A percentile compares a stretch with the other conserved stretches of the same genome.
Evolutionary conservation across 2,888 invertebrate species (phyloP).

Genomic region (Pollenia angustigena): DNA sequence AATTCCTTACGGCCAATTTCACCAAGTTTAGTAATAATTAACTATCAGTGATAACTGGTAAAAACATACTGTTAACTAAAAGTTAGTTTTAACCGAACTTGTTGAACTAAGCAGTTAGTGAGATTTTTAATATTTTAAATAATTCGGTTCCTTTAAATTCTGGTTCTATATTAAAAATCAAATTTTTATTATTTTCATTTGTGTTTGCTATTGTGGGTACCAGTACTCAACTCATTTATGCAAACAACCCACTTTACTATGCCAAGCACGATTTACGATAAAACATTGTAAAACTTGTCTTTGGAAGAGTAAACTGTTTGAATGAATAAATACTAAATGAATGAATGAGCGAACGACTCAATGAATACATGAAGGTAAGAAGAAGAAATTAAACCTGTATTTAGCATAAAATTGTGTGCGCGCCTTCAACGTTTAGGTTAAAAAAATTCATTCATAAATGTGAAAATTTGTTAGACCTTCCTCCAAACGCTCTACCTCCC

Average conservation of each 20-base stretch:
- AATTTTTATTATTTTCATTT: background rate
- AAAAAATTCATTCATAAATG: conserved; percentile 71
- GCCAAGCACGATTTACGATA: conserved; percentile 81
- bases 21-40: no score
- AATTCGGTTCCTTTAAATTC: conserved; percentile 21
- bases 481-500: background rate
- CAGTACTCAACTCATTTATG: conserved; percentile 66
- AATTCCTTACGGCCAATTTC: no score
- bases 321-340: conserved; percentile 44
- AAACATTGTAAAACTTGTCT: conserved; percentile 73
- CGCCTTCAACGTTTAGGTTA: conserved; percentile 54
- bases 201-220: background rate
- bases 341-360: conserved; percentile 52
- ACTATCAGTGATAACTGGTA: no score
- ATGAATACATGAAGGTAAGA: conserved; percentile 41
- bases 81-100: no score
- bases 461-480: conserved; percentile 67
- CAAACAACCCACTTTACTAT: conserved; percentile 70
- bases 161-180: conserved; percentile 10
- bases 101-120: background rate
- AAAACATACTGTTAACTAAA: no score
- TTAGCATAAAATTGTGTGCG: conserved; percentile 53
- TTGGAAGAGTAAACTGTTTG: conserved; percentile 50
- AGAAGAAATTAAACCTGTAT: conserved; percentile 54
- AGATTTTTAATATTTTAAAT: background rate